These are phyloP conservation scores for Notothenia coriiceps DNA, from an alignment of 2,113 vertebrate species.

Conservation along the genomic window DNA sequence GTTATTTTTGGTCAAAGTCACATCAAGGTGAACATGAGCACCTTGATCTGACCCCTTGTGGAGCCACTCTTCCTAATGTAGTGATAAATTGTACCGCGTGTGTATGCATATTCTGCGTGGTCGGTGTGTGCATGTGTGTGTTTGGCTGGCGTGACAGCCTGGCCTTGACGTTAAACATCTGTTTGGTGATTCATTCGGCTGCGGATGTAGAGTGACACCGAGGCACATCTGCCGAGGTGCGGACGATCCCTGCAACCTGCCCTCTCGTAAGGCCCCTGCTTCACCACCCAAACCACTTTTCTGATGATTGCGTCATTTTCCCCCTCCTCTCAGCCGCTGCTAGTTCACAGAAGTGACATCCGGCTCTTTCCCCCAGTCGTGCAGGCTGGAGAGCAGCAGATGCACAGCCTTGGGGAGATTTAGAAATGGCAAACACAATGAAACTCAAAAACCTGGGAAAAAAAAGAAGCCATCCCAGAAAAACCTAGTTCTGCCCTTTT, in stretches of 20 bases:
- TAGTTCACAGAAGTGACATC: constrained; percentile 79
- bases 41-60: constrained; percentile 57
- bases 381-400: constrained; percentile 73
- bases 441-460: constrained; percentile 73
- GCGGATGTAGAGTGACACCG: constrained; percentile 77
- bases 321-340: constrained; percentile 57
- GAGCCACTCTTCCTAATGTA: constrained; percentile 33
- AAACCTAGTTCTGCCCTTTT: constrained; percentile 20
- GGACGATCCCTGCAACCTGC: constrained; percentile 67
- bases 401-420: constrained; percentile 75
- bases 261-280: constrained; percentile 63
- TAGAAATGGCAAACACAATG: constrained; percentile 78
- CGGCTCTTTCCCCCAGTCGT: constrained; percentile 57
- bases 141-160: constrained; percentile 71
- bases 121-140: constrained; percentile 42
- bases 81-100: constrained; percentile 55
- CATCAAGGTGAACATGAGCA: constrained; percentile 52
- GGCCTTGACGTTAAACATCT: constrained; percentile 83
- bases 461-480: constrained; percentile 12
- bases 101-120: constrained; percentile 26
- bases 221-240: constrained; percentile 78
- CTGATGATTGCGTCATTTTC: constrained; percentile 73
- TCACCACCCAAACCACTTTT: constrained; percentile 65
- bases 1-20: constrained; percentile 55
- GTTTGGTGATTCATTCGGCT: constrained; percentile 80